phyloP scores from a whole-genome alignment of 2,888 invertebrate species.

The Ochropacha duplaris region DNA sequence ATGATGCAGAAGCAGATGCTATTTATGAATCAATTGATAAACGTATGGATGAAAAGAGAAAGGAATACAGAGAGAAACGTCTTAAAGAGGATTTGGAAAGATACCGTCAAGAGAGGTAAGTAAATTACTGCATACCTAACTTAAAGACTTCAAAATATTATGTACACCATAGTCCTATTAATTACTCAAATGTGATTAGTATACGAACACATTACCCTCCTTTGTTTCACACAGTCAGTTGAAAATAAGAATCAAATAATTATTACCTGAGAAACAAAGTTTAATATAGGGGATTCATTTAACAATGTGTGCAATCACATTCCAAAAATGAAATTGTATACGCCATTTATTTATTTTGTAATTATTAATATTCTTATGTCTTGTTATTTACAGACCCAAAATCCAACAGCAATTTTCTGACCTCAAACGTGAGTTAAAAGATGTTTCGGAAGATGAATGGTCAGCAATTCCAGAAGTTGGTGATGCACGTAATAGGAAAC shows the following conservation, averaged over 20 bases:
- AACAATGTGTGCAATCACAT: too few relatives aligned
- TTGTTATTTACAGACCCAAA: slow-evolving; percentile 92
- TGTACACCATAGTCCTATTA: too few relatives aligned
- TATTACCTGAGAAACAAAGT: too few relatives aligned
- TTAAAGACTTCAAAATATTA: too few relatives aligned
- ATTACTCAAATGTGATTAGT: too few relatives aligned
- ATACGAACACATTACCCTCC: too few relatives aligned
- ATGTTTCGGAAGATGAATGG: slow-evolving; percentile 97
- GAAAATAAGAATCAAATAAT: too few relatives aligned
- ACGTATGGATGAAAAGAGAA: slow-evolving; percentile 99
- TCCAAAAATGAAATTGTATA: too few relatives aligned
- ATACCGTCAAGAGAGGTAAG: slow-evolving; percentile 95
- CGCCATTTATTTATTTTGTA: neutral
- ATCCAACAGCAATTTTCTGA: slow-evolving; percentile 99
- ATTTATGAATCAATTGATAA: slow-evolving; percentile 99
- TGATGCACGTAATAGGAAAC: slow-evolving; percentile 98
- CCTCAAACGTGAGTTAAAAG: slow-evolving; percentile 92
- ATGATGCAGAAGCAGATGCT: slow-evolving; percentile 99
- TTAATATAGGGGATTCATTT: too few relatives aligned
- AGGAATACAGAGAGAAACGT: slow-evolving; percentile 95
- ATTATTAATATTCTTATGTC: too few relatives aligned
- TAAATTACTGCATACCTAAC: too few relatives aligned
- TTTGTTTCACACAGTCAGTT: too few relatives aligned
- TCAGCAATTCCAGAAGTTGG: slow-evolving; percentile 98
- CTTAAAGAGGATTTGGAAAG: slow-evolving; percentile 96